Conservation (phyloP, 2,113 vertebrate species). For the Psittacula cyanocephala region DNA sequence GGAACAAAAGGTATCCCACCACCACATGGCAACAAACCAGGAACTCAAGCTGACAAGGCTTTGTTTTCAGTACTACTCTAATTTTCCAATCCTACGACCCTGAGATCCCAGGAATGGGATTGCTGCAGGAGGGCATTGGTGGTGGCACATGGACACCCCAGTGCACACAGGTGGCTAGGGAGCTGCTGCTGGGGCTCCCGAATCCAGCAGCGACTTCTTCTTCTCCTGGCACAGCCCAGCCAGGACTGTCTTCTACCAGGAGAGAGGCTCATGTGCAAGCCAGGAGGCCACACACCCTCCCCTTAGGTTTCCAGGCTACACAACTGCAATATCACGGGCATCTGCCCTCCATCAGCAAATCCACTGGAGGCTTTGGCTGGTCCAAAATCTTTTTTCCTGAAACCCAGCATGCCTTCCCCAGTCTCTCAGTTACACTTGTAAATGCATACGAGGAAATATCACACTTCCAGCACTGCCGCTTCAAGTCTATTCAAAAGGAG, state of each 20-base stretch:
- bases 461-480: accelerated
- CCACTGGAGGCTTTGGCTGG: not conserved
- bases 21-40: accelerated
- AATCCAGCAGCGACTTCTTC: accelerated
- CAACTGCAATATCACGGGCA: not conserved
- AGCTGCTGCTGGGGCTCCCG: not conserved
- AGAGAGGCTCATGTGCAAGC: not conserved
- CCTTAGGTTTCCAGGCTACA: not conserved
- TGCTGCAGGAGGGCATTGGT: not conserved
- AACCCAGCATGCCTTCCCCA: not conserved
- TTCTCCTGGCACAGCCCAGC: not conserved
- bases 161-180: too few relatives aligned
- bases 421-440: accelerated
- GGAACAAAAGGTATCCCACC: not conserved
- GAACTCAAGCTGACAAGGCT: not conserved
- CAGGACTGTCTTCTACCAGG: accelerated
- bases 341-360: not conserved
- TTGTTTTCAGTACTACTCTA: not conserved
- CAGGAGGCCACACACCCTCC: not conserved
- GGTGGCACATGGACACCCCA: accelerated
- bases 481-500: not conserved
- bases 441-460: not conserved
- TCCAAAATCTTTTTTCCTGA: not conserved
- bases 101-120: accelerated
- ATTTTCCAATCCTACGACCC: not conserved